A percentile compares a stretch with the other conserved stretches of the same genome.
Conservation (phyloP, 2,888 invertebrate genomes). For the Deilephila porcellus region DNA sequence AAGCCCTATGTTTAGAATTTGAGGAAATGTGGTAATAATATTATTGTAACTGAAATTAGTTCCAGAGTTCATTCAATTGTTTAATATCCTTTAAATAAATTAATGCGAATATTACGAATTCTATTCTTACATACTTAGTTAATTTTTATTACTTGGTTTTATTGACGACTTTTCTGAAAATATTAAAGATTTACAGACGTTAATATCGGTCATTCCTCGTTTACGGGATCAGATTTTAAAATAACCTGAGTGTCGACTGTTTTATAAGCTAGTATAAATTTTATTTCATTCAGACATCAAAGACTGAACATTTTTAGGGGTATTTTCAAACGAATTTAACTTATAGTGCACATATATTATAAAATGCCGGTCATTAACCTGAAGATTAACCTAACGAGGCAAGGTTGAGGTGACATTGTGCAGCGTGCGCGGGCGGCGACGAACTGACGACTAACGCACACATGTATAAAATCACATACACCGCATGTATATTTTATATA, state of each 20-base stretch:
- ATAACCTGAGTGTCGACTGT: too few relatives aligned
- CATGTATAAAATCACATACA: slow-evolving; percentile 32
- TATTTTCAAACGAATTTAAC: slow-evolving; percentile 9
- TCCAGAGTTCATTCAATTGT: slow-evolving; percentile 1
- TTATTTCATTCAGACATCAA: not conserved
- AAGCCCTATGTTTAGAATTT: slow-evolving; percentile 6
- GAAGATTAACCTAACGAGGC: slow-evolving; percentile 59
- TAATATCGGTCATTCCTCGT: too few relatives aligned
- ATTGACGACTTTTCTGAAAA: too few relatives aligned
- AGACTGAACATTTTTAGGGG: slow-evolving; percentile 3
- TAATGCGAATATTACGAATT: not conserved
- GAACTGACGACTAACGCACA: slow-evolving; percentile 39
- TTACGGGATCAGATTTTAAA: too few relatives aligned
- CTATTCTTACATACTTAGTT: too few relatives aligned
- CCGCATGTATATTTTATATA: not conserved
- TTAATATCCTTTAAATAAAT: not conserved
- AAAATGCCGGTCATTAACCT: slow-evolving; percentile 63
- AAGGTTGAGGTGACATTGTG: slow-evolving; percentile 75
- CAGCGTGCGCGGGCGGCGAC: slow-evolving; percentile 59
- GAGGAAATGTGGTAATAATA: slow-evolving; percentile 6
- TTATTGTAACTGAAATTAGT: not conserved
- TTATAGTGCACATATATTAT: slow-evolving; percentile 44
- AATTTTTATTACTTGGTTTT: too few relatives aligned
- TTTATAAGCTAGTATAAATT: not conserved
- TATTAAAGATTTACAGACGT: too few relatives aligned